phyloP scores from a whole-genome alignment of 53 echinoderm and acorn worm genomes.

The Apostichopus leukothele region DNA sequence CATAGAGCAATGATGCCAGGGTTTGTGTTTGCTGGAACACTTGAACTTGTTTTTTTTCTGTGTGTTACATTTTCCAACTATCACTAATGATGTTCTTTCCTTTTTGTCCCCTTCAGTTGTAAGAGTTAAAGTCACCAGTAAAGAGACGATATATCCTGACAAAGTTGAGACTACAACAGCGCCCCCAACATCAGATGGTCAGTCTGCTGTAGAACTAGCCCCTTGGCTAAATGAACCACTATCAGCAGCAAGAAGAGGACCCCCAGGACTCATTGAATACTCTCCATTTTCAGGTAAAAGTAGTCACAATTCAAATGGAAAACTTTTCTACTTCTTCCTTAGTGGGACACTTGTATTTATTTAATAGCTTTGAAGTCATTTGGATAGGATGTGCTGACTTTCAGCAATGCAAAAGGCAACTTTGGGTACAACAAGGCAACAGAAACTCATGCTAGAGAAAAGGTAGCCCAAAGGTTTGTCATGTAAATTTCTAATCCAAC shows the following conservation, averaged over 20 bases:
- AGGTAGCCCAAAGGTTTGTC: too few species aligned
- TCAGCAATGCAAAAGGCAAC: too few species aligned
- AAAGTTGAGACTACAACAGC: conserved; percentile 45
- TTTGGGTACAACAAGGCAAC: too few species aligned
- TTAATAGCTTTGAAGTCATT: too few species aligned
- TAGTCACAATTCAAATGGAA: too few species aligned
- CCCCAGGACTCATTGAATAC: conserved; percentile 20
- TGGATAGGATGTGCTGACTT: too few species aligned
- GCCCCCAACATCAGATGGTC: conserved; percentile 14
- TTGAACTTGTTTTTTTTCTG: not conserved
- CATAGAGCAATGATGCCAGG: too few species aligned
- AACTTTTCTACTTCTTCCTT: too few species aligned
- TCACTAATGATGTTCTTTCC: not conserved
- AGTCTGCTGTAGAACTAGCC: not conserved
- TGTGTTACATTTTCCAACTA: not conserved
- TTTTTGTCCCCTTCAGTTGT: conserved; percentile 48
- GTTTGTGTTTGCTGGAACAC: too few species aligned
- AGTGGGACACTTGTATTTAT: too few species aligned
- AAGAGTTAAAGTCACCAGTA: conserved; percentile 64
- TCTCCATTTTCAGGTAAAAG: conserved; percentile 9
- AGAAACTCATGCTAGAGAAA: too few species aligned
- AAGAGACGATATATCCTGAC: conserved; percentile 65
- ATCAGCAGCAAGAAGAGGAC: conserved; percentile 7
- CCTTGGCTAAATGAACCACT: conserved; percentile 5
- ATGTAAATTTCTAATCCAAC: too few species aligned